These are phyloP conservation scores for Anorthoa munda DNA, from an alignment of 2,888 invertebrate species.

Conservation along the genomic window DNA sequence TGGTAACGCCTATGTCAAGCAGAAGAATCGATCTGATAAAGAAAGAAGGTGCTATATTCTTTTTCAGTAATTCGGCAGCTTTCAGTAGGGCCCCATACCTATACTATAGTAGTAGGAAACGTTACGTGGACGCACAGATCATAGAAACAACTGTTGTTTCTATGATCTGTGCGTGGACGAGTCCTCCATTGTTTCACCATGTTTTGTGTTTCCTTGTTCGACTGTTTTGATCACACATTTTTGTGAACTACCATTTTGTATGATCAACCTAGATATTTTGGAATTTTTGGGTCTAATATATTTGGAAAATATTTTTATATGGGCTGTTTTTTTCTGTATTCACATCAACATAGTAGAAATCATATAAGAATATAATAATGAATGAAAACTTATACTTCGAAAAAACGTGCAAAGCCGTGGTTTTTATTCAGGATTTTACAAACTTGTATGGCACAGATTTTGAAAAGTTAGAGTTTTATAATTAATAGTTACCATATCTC, in stretches of 20 bases:
- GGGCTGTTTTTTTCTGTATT: not conserved
- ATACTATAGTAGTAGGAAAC: conserved; percentile 53
- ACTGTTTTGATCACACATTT: conserved; percentile 59
- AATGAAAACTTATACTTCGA: not conserved
- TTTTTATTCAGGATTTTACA: not conserved
- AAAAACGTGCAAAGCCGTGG: not conserved
- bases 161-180: no score
- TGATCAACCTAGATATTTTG: conserved; percentile 47
- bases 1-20: not conserved
- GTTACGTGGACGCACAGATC: conserved; percentile 62
- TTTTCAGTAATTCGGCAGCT: not conserved
- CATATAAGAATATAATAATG: no score
- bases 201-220: conserved; percentile 57
- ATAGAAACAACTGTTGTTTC: no score
- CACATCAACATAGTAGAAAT: not conserved
- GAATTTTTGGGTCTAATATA: conserved; percentile 10
- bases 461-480: not conserved
- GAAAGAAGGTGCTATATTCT: not conserved
- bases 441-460: not conserved
- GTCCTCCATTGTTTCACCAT: conserved; percentile 55
- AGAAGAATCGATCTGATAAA: not conserved
- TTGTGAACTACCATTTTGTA: conserved; percentile 65
- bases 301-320: no score
- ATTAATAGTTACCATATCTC: conserved; percentile 6
- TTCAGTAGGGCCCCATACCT: conserved; percentile 30